Conservation (phyloP, 2,888 invertebrate species). For the Acrocyrtus sp. region DNA sequence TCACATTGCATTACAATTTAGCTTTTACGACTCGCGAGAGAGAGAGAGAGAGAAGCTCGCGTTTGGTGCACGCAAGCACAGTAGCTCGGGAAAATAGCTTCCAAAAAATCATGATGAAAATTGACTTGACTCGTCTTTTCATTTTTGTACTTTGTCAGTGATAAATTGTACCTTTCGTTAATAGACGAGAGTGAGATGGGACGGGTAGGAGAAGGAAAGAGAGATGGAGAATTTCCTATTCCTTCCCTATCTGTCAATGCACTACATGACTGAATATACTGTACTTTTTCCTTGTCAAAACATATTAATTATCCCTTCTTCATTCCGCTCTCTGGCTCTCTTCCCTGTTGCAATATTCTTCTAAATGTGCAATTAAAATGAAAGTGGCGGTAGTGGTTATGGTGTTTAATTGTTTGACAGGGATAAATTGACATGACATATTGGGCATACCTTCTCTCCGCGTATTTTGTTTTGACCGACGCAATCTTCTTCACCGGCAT, state of each 20-base stretch:
- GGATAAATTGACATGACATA: conserved; percentile 45
- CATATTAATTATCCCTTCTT: conserved; percentile 42
- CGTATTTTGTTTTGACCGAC: neutral
- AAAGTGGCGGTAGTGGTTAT: neutral
- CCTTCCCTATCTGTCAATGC: neutral
- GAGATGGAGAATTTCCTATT: neutral
- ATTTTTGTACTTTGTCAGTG: conserved; percentile 38
- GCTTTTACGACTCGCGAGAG: neutral
- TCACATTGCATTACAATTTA: neutral
- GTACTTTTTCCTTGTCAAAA: conserved; percentile 37
- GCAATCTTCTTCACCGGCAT: too few species aligned
- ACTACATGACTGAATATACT: neutral
- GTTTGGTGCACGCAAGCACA: neutral
- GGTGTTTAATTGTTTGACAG: conserved; percentile 47
- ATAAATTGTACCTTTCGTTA: conserved; percentile 30
- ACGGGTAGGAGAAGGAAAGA: conserved; percentile 1
- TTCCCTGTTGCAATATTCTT: neutral
- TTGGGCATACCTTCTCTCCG: conserved; percentile 6
- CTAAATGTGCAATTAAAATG: conserved; percentile 7
- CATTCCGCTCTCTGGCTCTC: neutral
- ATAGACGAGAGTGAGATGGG: neutral
- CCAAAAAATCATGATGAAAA: conserved; percentile 22
- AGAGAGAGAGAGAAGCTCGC: neutral
- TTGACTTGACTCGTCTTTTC: conserved; percentile 26
- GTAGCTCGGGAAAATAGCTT: neutral